A percentile compares a stretch with the other conserved stretches of the same genome.
phyloP scores from a whole-genome alignment of 2,113 vertebrate species.

The Gavialis gangeticus region DNA sequence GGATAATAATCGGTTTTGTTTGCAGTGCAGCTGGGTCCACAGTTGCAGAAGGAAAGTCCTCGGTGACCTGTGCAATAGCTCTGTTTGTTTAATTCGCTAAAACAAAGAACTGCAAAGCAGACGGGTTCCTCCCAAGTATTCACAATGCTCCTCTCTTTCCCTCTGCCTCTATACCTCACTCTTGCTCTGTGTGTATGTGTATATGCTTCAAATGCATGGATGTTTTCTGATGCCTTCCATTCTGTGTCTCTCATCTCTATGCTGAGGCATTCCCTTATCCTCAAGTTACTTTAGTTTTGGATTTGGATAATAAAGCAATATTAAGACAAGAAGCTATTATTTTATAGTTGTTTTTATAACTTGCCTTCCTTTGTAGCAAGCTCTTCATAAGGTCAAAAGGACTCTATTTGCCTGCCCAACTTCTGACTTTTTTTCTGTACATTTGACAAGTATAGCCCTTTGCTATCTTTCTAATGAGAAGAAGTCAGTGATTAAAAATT shows the following conservation, averaged over 20 bases:
- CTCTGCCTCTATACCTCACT: background rate
- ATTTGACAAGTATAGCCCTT: conserved; percentile 63
- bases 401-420: conserved; percentile 42
- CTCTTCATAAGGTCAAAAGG: conserved; percentile 1
- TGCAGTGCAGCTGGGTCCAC: conserved; percentile 54
- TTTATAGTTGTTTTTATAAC: conserved; percentile 30
- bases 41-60: conserved; percentile 55
- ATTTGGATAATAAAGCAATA: conserved; percentile 28
- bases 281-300: conserved; percentile 21
- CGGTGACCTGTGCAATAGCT: conserved; percentile 36
- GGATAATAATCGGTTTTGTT: conserved; percentile 61
- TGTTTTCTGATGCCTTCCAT: background rate
- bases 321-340: conserved; percentile 5
- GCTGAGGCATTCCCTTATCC: background rate
- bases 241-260: background rate
- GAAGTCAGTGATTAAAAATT: conserved; percentile 72
- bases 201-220: conserved; percentile 57
- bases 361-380: conserved; percentile 23
- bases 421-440: conserved; percentile 59
- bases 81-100: conserved; percentile 63
- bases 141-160: background rate
- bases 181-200: background rate
- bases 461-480: conserved; percentile 64
- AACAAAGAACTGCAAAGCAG: conserved; percentile 61
- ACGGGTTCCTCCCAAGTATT: background rate